Evolutionary conservation across 1,140 invertebrate genomes (phyloP).

Genomic region (Leptinotarsa undecemlineata): DNA sequence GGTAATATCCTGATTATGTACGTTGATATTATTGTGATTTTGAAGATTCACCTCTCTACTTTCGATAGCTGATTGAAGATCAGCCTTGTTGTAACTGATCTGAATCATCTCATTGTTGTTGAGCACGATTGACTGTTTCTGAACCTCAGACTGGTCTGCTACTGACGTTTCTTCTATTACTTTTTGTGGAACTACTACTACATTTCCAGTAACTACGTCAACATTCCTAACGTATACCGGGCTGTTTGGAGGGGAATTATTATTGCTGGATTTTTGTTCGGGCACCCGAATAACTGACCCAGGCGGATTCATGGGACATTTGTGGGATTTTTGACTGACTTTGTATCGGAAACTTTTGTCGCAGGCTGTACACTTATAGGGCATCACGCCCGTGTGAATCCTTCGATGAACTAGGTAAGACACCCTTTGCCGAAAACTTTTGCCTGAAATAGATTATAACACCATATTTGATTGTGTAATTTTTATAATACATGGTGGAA

Average conservation of each 20-base stretch:
- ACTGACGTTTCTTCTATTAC: neutral
- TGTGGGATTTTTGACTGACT: conserved; percentile 81
- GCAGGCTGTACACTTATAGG: conserved; percentile 80
- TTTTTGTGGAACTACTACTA: conserved; percentile 33
- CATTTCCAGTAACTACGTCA: conserved; percentile 44
- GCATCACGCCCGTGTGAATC: conserved; percentile 82
- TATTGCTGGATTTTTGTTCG: conserved; percentile 27
- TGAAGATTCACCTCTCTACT: neutral
- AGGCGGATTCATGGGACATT: conserved; percentile 67
- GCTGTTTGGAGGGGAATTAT: conserved; percentile 17
- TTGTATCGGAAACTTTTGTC: conserved; percentile 84
- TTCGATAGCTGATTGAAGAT: conserved; percentile 15
- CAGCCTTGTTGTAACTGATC: conserved; percentile 22
- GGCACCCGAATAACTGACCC: conserved; percentile 55
- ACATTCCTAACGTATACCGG: conserved; percentile 42
- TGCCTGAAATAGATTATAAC: conserved; percentile 63
- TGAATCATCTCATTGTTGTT: conserved; percentile 20
- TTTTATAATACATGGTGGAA: too few relatives aligned
- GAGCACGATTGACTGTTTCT: conserved; percentile 22
- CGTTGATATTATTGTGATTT: too few relatives aligned
- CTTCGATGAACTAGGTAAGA: conserved; percentile 83
- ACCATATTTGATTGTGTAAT: too few relatives aligned
- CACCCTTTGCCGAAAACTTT: conserved; percentile 83
- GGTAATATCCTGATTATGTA: too few relatives aligned
- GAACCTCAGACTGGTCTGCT: neutral